Base-by-base conservation (phyloP, 2,797 vertebrate species). In the Novumbra hubbsi region DNA sequence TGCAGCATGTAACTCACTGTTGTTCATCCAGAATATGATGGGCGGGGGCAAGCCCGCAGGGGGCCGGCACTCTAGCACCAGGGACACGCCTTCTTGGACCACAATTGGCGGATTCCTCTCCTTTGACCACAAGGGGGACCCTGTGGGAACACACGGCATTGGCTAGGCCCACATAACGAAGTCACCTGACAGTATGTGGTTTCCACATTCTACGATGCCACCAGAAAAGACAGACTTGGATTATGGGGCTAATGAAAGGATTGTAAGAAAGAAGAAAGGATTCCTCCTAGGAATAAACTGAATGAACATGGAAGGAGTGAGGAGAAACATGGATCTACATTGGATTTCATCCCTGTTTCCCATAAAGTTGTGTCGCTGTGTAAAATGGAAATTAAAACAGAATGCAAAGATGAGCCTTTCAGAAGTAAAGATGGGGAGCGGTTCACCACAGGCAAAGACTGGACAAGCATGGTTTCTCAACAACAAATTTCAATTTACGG, bases 21-120 rank as follows among this genome's bases (percentile, higher is more conserved):
- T 97, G 93, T 98, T 96, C 98, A 99, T 99, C 98, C 98, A 99
- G 93, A 99, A 98, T 84, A 99, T 95, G 78, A 98, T 93, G 75
- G 98, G 97, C 70, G 96, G 95, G 24, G 98, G 98, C 55, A 99
- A 91, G 78, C 98, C 98, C 45, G 93, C 87, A 0, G 98, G 98
- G 14, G 98, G 98, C 75, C 93, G 94, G 80, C 98, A 99, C 14
- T 91, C 94, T 71, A 99, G 91, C 57, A 98, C 91, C 68, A 98
- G 81, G 48, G 95, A 89, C 79, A 94, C 92, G 4, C 98, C 98
- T 86, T 96, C 94, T 66, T 84, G 93, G 68, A 97, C 93, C 0
- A 90, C 78, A 65, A 96, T 91, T 70, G 95, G 95, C 78, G 96
- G 95, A 71, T 96, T 92, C 80, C 88, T 95, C 92, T 99, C 98